These are phyloP conservation scores for Tympanoctomys barrerae DNA, from an alignment of 2,797 vertebrate genomes.

Conservation along the genomic window DNA sequence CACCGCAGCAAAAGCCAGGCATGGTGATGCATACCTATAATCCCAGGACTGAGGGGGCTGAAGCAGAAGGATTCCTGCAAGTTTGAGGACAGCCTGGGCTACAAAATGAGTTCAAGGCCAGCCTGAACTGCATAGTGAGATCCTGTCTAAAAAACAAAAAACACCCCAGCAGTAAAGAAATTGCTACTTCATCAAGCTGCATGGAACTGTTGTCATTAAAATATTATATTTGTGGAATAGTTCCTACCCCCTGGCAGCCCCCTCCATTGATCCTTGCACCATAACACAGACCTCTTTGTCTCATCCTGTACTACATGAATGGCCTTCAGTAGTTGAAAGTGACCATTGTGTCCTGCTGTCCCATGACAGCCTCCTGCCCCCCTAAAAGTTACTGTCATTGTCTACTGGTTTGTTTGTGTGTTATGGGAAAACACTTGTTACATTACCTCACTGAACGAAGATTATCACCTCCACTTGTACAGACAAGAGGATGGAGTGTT, in stretches of 20 bases:
- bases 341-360: neutral
- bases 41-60: too few relatives aligned
- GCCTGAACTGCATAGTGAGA: too few relatives aligned
- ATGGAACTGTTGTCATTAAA: neutral
- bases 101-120: too few relatives aligned
- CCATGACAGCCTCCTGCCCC: constrained; percentile 24
- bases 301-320: neutral
- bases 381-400: neutral
- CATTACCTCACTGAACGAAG: neutral
- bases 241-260: neutral
- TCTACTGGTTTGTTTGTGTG: neutral
- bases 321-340: constrained; percentile 40
- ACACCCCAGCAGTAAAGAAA: neutral
- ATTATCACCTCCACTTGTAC: neutral
- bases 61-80: too few relatives aligned
- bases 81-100: too few relatives aligned
- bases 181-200: neutral
- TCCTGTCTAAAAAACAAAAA: too few relatives aligned
- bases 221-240: neutral
- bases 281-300: constrained; percentile 55
- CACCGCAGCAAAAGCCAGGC: neutral
- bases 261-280: neutral
- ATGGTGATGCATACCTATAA: too few relatives aligned
- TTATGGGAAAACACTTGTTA: neutral
- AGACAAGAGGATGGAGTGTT: neutral